These are phyloP conservation scores for Panzeria rudis DNA, from an alignment of 2,888 invertebrate genomes.

Conservation along the genomic window DNA sequence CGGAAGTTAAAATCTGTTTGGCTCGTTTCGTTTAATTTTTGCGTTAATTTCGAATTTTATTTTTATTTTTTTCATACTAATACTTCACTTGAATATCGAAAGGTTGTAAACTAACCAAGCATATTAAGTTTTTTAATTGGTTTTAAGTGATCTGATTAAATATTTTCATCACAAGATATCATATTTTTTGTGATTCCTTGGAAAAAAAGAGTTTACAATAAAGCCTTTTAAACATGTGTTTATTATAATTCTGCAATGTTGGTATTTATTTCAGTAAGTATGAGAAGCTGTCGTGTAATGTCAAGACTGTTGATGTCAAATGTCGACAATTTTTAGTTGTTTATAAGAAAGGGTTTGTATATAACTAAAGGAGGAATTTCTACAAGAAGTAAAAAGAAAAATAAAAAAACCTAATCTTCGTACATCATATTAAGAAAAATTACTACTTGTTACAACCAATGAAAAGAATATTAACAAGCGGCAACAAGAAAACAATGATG, in stretches of 20 bases:
- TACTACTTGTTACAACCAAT: slow-evolving; percentile 58
- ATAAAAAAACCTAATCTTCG: slow-evolving; percentile 4
- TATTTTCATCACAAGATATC: slow-evolving; percentile 70
- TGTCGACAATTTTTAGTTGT: slow-evolving; percentile 42
- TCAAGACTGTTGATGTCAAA: slow-evolving; percentile 67
- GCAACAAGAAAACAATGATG: slow-evolving; percentile 22
- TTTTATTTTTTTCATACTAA: slow-evolving; percentile 19
- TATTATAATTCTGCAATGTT: slow-evolving; percentile 57
- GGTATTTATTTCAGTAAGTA: slow-evolving; percentile 59
- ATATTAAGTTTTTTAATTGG: slow-evolving; percentile 72
- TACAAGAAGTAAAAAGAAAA: slow-evolving; percentile 7
- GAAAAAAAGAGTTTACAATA: neutral
- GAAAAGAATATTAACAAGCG: slow-evolving; percentile 40
- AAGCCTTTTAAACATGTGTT: slow-evolving; percentile 27
- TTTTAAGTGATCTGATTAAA: slow-evolving; percentile 73
- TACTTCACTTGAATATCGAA: slow-evolving; percentile 20
- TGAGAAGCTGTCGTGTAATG: slow-evolving; percentile 69
- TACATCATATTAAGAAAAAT: slow-evolving; percentile 55
- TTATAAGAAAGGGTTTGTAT: slow-evolving; percentile 21
- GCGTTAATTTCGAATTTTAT: slow-evolving; percentile 29
- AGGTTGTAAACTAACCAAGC: slow-evolving; percentile 54
- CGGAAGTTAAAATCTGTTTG: slow-evolving; percentile 60
- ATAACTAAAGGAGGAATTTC: neutral
- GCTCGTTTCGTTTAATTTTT: slow-evolving; percentile 29
- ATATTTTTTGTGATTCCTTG: slow-evolving; percentile 23